A percentile compares a stretch with the other conserved stretches of the same genome.
Evolutionary conservation across 2,113 vertebrate species (phyloP).

Genomic region (Sapajus apella): DNA sequence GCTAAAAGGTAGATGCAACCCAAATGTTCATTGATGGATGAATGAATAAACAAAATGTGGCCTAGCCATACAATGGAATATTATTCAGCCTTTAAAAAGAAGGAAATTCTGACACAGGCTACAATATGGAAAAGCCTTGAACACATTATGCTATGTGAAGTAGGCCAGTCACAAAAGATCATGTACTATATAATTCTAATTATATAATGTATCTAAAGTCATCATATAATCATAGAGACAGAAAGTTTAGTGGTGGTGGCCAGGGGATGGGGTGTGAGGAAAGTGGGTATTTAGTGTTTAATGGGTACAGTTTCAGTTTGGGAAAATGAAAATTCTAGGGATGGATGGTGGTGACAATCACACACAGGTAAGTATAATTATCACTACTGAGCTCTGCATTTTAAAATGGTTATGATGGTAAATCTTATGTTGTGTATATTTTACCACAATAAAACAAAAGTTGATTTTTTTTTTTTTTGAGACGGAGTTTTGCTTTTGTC

Average conservation of each 20-base stretch:
- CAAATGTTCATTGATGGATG: not conserved
- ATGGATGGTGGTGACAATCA: no score
- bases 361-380: no score
- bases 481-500: no score
- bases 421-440: not conserved
- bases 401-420: not conserved
- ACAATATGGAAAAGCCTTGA: not conserved
- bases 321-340: not conserved
- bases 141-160: not conserved
- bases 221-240: not conserved
- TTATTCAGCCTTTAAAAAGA: not conserved
- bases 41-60: not conserved
- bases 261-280: not conserved
- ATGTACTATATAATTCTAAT: not conserved
- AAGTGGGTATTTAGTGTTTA: no score
- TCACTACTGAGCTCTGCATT: not conserved
- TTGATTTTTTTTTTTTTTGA: not conserved
- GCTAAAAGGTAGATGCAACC: not conserved
- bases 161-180: not conserved
- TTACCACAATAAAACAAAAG: not conserved
- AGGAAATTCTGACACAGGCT: not conserved
- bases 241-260: not conserved
- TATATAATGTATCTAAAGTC: not conserved
- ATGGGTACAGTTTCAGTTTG: not conserved
- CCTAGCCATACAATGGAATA: no score